phyloP scores from a whole-genome alignment of 2,888 invertebrate species.

The Acanthopleura granulata region DNA sequence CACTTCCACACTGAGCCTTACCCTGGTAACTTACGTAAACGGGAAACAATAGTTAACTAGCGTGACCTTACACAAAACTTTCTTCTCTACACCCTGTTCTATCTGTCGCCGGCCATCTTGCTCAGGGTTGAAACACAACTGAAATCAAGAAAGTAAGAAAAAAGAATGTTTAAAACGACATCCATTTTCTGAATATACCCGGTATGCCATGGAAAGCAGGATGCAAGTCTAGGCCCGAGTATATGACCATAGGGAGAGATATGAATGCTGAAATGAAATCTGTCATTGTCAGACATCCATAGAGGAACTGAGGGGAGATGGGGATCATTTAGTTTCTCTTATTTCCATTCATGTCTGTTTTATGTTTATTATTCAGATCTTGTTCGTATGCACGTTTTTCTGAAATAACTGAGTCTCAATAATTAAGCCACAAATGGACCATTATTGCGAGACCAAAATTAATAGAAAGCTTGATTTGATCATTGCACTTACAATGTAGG shows the following conservation, averaged over 20 bases:
- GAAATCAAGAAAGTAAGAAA: constrained; percentile 8
- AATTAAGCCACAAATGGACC: too few species aligned
- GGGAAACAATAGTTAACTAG: not conserved
- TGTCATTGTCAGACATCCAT: not conserved
- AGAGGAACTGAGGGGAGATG: too few species aligned
- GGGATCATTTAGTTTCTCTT: too few species aligned
- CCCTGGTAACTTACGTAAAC: constrained; percentile 2
- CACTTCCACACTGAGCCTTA: not conserved
- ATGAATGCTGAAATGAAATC: constrained; percentile 4
- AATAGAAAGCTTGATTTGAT: too few species aligned
- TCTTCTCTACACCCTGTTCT: constrained; percentile 4
- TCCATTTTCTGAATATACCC: constrained; percentile 4
- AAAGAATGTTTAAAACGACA: not conserved
- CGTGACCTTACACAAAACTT: not conserved
- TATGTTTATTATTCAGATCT: too few species aligned
- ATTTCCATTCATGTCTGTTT: too few species aligned
- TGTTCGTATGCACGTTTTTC: too few species aligned
- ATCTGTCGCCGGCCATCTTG: not conserved
- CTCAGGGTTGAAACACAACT: not conserved
- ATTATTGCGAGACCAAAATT: too few species aligned
- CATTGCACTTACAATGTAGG: too few species aligned
- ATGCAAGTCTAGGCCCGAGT: not conserved
- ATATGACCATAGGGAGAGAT: not conserved
- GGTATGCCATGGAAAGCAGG: not conserved
- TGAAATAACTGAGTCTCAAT: too few species aligned